Percentiles rank a stretch among this genome's conserved stretches.
Evolutionary conservation across 2,797 vertebrate species (phyloP).

Genomic region (Phyllotis vaccarum): DNA sequence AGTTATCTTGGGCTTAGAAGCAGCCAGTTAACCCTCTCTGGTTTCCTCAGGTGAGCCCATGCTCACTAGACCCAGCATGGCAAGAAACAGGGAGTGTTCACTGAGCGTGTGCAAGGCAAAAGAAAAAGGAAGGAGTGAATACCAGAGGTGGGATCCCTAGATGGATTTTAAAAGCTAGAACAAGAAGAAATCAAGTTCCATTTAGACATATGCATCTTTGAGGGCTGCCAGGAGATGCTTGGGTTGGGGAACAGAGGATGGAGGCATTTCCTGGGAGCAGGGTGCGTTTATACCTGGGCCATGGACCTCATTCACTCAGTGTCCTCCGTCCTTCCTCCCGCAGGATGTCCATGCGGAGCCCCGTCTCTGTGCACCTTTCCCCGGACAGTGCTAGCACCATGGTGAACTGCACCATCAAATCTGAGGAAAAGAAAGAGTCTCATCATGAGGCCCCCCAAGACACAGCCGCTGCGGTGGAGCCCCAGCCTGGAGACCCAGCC

Average conservation of each 20-base stretch:
- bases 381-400: conserved; percentile 92
- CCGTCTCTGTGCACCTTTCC: conserved; percentile 90
- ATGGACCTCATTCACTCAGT: no score
- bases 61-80: not conserved
- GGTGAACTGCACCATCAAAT: conserved; percentile 93
- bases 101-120: not conserved
- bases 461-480: conserved; percentile 71
- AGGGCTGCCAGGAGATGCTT: accelerated
- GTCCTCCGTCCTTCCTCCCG: not conserved
- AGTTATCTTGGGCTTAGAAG: not conserved
- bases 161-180: not conserved
- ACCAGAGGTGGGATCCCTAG: not conserved
- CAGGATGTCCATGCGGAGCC: conserved; percentile 97
- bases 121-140: not conserved
- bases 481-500: conserved; percentile 69
- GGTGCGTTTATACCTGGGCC: not conserved
- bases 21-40: not conserved
- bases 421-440: conserved; percentile 91
- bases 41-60: not conserved
- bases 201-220: not conserved
- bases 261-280: no score
- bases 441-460: conserved; percentile 87
- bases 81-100: not conserved
- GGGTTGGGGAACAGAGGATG: no score
- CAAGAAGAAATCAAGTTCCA: not conserved